A percentile compares a stretch with the other conserved stretches of the same genome.
Conservation (phyloP, 2,888 invertebrate genomes). For the Drosophila multiciliata region DNA sequence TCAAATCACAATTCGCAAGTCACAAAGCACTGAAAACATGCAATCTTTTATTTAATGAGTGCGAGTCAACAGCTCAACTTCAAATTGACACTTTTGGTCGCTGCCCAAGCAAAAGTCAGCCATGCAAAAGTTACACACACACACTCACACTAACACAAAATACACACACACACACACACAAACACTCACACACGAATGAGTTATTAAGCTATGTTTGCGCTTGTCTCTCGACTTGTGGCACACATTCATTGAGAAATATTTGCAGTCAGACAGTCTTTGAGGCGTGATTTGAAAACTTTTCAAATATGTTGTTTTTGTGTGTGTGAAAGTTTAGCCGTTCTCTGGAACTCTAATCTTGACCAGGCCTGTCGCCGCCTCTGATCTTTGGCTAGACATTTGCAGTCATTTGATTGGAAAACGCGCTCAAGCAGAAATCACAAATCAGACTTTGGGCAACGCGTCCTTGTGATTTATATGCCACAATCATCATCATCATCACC, state of each 20-base stretch:
- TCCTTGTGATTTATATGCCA: conserved; percentile 42
- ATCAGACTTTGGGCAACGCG: conserved; percentile 50
- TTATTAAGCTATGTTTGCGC: conserved; percentile 77
- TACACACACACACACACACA: conserved; percentile 22
- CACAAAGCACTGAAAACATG: conserved; percentile 76
- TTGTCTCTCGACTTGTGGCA: conserved; percentile 57
- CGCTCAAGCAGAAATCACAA: conserved; percentile 74
- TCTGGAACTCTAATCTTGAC: conserved; percentile 36
- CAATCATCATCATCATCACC: background rate
- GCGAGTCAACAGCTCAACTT: conserved; percentile 77
- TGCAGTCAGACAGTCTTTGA: conserved; percentile 68
- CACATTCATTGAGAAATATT: conserved; percentile 76
- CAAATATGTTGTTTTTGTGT: conserved; percentile 69
- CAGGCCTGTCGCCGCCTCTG: conserved; percentile 51
- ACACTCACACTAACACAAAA: conserved; percentile 9
- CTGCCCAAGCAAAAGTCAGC: conserved; percentile 34
- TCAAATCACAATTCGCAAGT: conserved; percentile 41
- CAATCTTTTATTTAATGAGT: conserved; percentile 79
- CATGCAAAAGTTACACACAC: conserved; percentile 47
- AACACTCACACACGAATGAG: conserved; percentile 58
- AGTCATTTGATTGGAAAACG: conserved; percentile 82
- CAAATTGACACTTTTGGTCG: conserved; percentile 71
- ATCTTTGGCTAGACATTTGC: conserved; percentile 65
- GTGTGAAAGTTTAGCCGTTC: conserved; percentile 38
- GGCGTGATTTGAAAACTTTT: conserved; percentile 81